Evolutionary conservation across 1,140 invertebrate species (phyloP).

Genomic region (Papilio helenus): DNA sequence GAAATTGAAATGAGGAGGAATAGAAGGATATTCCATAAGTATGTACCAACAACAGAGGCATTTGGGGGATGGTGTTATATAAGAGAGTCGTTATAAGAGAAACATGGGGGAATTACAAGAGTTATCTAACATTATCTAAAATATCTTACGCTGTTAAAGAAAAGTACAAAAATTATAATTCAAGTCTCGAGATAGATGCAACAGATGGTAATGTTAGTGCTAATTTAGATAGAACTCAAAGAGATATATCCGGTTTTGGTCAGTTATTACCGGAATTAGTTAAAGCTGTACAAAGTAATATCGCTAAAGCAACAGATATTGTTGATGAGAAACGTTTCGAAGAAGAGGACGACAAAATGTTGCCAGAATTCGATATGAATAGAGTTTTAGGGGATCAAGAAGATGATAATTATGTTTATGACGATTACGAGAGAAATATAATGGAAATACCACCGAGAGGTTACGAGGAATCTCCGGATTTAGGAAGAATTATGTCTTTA

Average conservation of each 20-base stretch:
- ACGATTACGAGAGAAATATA: slow-evolving; percentile 62
- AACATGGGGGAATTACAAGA: slow-evolving; percentile 90
- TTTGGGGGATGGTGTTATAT: too few relatives aligned
- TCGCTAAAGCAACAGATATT: slow-evolving; percentile 53
- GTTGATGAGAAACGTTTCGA: slow-evolving; percentile 68
- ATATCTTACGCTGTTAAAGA: slow-evolving; percentile 58
- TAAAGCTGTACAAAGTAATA: slow-evolving; percentile 61
- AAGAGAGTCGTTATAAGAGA: slow-evolving; percentile 88
- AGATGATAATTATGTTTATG: slow-evolving; percentile 59
- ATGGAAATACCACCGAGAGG: slow-evolving; percentile 80
- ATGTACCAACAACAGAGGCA: too few relatives aligned
- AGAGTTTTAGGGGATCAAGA: slow-evolving; percentile 63
- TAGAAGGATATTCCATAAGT: too few relatives aligned
- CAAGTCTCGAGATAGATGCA: slow-evolving; percentile 64
- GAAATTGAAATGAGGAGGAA: too few relatives aligned
- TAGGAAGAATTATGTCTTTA: slow-evolving; percentile 59
- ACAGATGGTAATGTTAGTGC: slow-evolving; percentile 51
- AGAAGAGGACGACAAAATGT: slow-evolving; percentile 58
- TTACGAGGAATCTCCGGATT: slow-evolving; percentile 64
- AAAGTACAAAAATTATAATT: slow-evolving; percentile 72
- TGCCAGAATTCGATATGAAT: slow-evolving; percentile 77
- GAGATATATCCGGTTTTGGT: slow-evolving; percentile 62
- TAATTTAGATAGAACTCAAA: slow-evolving; percentile 54
- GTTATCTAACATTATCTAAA: slow-evolving; percentile 73
- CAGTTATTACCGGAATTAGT: slow-evolving; percentile 65